Evolutionary conservation across 2,888 invertebrate species (phyloP).

Genomic region (Hirtodrosophila duncani): DNA sequence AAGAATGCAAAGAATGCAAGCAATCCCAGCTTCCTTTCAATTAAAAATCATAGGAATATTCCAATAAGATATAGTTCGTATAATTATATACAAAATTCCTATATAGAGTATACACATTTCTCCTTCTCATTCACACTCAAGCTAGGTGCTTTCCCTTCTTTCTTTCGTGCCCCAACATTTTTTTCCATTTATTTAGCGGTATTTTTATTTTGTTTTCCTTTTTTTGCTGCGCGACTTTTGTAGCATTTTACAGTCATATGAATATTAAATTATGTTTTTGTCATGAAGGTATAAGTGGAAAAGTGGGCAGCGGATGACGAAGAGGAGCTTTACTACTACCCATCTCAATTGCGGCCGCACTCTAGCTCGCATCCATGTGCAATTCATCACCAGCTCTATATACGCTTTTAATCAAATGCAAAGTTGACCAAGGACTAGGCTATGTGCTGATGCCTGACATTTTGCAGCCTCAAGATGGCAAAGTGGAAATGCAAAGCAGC

Average conservation of each 20-base stretch:
- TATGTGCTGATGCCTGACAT: constrained; percentile 37
- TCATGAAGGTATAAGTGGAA: constrained; percentile 27
- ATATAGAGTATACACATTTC: too few relatives aligned
- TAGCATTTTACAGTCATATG: constrained; percentile 38
- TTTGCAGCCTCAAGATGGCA: constrained; percentile 63
- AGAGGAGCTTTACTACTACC: too few relatives aligned
- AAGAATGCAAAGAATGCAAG: too few relatives aligned
- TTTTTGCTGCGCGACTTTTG: constrained; percentile 34
- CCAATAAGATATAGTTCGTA: too few relatives aligned
- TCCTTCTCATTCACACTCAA: too few relatives aligned
- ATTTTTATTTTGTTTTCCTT: constrained; percentile 26
- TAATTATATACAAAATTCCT: too few relatives aligned
- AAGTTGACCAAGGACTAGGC: constrained; percentile 32
- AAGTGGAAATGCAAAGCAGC: constrained; percentile 34
- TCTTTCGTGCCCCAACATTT: constrained; percentile 6
- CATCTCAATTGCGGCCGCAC: too few relatives aligned
- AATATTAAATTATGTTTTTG: constrained; percentile 45
- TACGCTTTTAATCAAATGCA: constrained; percentile 66
- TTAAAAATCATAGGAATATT: too few relatives aligned
- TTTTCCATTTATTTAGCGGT: constrained; percentile 39
- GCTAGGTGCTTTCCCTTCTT: not conserved
- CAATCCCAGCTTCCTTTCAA: too few relatives aligned
- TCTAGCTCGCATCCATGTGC: constrained; percentile 26
- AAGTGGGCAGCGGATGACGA: not conserved
- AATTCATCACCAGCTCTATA: constrained; percentile 37